A percentile compares a stretch with the other conserved stretches of the same genome.
phyloP scores from a whole-genome alignment of 2,888 invertebrate species.

The Dicranocentrus wangi region DNA sequence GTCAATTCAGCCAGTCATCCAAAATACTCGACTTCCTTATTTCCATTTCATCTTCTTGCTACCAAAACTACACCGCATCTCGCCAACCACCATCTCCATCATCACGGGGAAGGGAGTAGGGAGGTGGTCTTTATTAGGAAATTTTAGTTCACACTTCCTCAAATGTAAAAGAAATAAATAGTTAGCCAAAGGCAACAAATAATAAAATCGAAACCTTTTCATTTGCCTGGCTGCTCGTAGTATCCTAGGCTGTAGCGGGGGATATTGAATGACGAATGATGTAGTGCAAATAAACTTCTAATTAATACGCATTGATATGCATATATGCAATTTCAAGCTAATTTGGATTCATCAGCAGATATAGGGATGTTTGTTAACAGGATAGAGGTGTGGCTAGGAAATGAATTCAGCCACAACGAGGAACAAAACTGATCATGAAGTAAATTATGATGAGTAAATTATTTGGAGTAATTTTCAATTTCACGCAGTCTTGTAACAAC shows the following conservation, averaged over 20 bases:
- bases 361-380: not conserved
- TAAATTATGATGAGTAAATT: too few species aligned
- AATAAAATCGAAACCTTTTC: conserved; percentile 11
- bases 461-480: too few species aligned
- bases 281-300: not conserved
- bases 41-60: not conserved
- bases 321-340: not conserved
- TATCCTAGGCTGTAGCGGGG: not conserved
- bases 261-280: not conserved
- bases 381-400: too few species aligned
- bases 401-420: too few species aligned
- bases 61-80: too few species aligned
- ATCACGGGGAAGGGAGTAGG: not conserved
- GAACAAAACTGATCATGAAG: too few species aligned
- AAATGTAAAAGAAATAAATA: conserved; percentile 20
- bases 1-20: conserved; percentile 27
- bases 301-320: conserved; percentile 16
- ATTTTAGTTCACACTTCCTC: conserved; percentile 12
- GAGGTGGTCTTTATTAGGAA: not conserved
- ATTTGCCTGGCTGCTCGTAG: not conserved
- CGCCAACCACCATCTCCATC: conserved; percentile 7
- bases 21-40: conserved; percentile 26
- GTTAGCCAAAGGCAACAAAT: conserved; percentile 37
- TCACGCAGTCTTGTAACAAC: too few species aligned
- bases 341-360: not conserved